A percentile compares a stretch with the other conserved stretches of the same genome.
phyloP scores from a whole-genome alignment of 2,113 vertebrate genomes.

The Emberiza fucata region DNA sequence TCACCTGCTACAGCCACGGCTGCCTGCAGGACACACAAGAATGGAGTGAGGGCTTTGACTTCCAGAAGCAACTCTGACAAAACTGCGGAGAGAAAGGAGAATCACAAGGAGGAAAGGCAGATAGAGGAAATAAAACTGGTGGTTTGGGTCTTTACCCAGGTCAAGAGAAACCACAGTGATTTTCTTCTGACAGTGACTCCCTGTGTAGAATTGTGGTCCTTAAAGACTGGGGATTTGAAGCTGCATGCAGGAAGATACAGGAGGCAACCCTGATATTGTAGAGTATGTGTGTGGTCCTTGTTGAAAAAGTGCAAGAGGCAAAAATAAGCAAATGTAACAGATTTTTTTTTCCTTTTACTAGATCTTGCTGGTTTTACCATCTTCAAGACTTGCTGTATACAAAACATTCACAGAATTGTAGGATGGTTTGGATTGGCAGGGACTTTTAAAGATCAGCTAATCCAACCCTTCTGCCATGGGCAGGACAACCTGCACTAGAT shows the following conservation, averaged over 20 bases:
- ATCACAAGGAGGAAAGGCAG: not conserved
- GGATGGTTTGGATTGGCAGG: not conserved
- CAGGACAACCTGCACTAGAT: not conserved
- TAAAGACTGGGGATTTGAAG: not conserved
- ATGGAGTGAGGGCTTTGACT: not conserved
- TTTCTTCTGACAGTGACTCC: not conserved
- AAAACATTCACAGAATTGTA: not conserved
- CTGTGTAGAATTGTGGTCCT: not conserved
- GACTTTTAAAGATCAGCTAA: not conserved
- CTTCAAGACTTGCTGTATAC: not conserved
- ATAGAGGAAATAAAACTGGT: constrained; percentile 3
- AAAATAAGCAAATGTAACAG: not conserved
- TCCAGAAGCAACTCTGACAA: not conserved
- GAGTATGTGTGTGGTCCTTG: not conserved
- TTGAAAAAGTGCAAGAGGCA: not conserved
- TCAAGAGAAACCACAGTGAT: not conserved
- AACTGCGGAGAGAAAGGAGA: not conserved
- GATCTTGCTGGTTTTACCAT: not conserved
- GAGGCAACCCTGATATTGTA: not conserved
- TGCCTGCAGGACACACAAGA: not conserved
- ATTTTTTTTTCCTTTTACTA: not conserved
- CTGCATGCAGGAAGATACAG: not conserved
- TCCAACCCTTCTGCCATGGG: not conserved
- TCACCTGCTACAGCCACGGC: not conserved
- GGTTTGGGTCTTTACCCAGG: not conserved